Evolutionary conservation across 1,140 invertebrate species (phyloP), one percentile per base, ranked within the genome.

Genomic region (Zaprionus africanus): DNA sequence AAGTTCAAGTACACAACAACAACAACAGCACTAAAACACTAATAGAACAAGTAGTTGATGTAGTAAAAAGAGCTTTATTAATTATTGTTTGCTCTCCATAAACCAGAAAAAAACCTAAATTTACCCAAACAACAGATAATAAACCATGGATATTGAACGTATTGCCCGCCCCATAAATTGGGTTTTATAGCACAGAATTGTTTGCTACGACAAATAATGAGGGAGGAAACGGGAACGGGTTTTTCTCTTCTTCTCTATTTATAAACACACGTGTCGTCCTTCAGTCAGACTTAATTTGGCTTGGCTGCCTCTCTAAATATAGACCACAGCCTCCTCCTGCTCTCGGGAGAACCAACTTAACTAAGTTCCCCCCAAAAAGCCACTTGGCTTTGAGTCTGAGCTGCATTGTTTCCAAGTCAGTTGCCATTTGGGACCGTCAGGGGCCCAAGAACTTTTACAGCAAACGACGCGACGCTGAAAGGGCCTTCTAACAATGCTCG

Each of bases 321-420:
- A 84, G 82, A n/a, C 24, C 51, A 51, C 65, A 79, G 64, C 41
- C 61, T 75, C 68, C 9, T 34, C 61, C 22, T 11, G 11, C 7
- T 26, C 41, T 51, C 51, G 6, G 1, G 9, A 2, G 38, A 51
- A 31, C 24, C 24, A 51, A 63, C 60, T 49, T n/a, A 59, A 51
- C 49, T 58, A 19, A 38, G 22, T 31, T 34, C 34, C 26, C 26
- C 19, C 19, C 11, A 19, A 51, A 22, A 51, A 60, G 60, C 36
- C 64, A 81, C 82, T 85, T 81, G 75, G 66, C 63, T 26, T 26
- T 49, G 59, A 63, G 49, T 34, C 56, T 46, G 31, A 46, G 41
- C 41, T 46, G 67, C 73, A 70, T 82, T 86, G 78, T 87, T 87
- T 74, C 56, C 80, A 80, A 82, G 84, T 78, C 71, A 76, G 54